A percentile compares a stretch with the other conserved stretches of the same genome.
Conservation (phyloP, 2,888 invertebrate genomes). For the Meloe dianella region DNA sequence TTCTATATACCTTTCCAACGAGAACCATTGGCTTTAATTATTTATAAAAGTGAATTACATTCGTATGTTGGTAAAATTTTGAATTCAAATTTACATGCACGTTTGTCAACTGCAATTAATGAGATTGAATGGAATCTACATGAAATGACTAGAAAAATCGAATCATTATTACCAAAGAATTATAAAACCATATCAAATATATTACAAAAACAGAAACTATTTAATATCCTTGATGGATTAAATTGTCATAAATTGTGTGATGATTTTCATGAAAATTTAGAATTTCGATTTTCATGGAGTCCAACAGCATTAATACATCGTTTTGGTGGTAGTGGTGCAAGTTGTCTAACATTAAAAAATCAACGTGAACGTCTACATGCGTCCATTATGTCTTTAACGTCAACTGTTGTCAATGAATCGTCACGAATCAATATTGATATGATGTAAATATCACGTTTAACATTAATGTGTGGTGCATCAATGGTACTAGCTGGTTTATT, state of each 20-base stretch:
- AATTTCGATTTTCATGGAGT: conserved; percentile 94
- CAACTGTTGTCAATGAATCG: conserved; percentile 62
- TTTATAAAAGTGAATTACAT: conserved; percentile 93
- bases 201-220: conserved; percentile 82
- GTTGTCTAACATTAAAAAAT: conserved; percentile 49
- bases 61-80: conserved; percentile 88
- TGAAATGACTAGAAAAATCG: conserved; percentile 94
- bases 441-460: conserved; percentile 75
- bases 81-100: conserved; percentile 64
- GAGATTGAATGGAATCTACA: conserved; percentile 90
- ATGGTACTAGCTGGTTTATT: conserved; percentile 95
- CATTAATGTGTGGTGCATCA: conserved; percentile 74
- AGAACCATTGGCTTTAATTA: conserved; percentile 83
- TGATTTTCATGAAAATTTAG: conserved; percentile 94
- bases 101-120: conserved; percentile 86
- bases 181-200: conserved; percentile 58
- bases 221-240: conserved; percentile 88
- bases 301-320: conserved; percentile 82
- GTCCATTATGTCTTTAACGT: conserved; percentile 49
- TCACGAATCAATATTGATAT: too few relatives aligned
- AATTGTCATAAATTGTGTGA: conserved; percentile 98
- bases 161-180: conserved; percentile 77
- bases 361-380: conserved; percentile 54
- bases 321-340: conserved; percentile 67
- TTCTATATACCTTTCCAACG: conserved; percentile 89